phyloP scores from a whole-genome alignment of 2,113 vertebrate species.

The Oriolus oriolus region DNA sequence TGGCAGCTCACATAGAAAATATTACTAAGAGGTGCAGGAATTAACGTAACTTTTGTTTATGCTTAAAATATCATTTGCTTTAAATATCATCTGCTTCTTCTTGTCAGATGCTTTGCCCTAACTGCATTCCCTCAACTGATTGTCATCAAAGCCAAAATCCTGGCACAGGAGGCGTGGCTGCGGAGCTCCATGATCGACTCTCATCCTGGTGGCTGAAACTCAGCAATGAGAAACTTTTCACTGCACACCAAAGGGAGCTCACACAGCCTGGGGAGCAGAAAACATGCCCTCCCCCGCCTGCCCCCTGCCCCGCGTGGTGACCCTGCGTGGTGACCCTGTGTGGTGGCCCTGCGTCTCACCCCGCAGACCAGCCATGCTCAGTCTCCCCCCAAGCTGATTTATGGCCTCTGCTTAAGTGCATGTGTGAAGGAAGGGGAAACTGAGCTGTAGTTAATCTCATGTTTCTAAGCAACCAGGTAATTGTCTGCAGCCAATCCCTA shows the following conservation, averaged over 20 bases:
- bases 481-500: constrained; percentile 5
- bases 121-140: neutral
- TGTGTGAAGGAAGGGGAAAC: constrained; percentile 11
- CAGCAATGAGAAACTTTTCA: neutral
- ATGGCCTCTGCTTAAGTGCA: neutral
- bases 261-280: neutral
- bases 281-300: accelerated
- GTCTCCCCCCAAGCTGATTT: neutral
- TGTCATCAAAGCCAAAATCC: neutral
- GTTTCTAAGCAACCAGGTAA: constrained; percentile 66
- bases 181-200: accelerated
- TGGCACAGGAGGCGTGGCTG: accelerated
- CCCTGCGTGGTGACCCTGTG: neutral
- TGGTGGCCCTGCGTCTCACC: neutral
- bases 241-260: neutral
- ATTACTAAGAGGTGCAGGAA: neutral
- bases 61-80: neutral
- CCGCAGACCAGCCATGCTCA: accelerated
- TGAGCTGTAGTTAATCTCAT: constrained; percentile 26
- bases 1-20: neutral
- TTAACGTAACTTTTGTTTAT: neutral
- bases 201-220: neutral
- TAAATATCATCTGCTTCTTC: neutral
- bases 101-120: neutral
- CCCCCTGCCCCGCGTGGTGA: accelerated